A percentile compares a stretch with the other conserved stretches of the same genome.
phyloP scores from a whole-genome alignment of 2,797 vertebrate genomes.

The Acrocephalus scirpaceus region DNA sequence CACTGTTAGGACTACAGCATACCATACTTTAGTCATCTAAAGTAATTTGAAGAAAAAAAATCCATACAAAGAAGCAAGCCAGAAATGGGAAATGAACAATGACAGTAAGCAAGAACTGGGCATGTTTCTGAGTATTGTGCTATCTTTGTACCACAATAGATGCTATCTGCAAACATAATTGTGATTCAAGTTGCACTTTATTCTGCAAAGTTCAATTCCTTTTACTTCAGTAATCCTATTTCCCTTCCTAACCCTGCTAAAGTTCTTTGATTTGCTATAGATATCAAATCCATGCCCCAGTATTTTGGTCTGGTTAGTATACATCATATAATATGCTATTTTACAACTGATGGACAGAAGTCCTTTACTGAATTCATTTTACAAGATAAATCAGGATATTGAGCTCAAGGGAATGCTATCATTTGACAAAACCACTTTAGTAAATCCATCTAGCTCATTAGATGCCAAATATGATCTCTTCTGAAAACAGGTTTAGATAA shows the following conservation, averaged over 20 bases:
- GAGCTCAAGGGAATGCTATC: not conserved
- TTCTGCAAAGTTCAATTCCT: not conserved
- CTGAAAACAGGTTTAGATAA: not conserved
- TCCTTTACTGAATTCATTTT: not conserved
- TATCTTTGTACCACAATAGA: not conserved
- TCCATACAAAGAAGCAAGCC: not conserved
- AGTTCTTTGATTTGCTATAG: not conserved
- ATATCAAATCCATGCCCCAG: not conserved
- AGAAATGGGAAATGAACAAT: not conserved
- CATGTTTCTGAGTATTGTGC: not conserved
- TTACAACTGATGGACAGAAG: not conserved
- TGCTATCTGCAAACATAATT: not conserved
- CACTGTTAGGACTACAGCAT: not conserved
- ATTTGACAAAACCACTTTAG: not conserved
- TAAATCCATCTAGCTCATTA: not conserved
- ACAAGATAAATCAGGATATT: conserved; percentile 14
- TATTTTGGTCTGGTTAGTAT: not conserved
- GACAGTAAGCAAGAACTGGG: not conserved
- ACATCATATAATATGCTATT: not conserved
- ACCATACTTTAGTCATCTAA: not conserved
- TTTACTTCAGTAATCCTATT: not conserved
- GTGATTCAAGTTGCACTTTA: not conserved
- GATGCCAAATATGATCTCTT: not conserved
- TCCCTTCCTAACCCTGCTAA: not conserved
- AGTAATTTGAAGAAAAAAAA: not conserved